Percentiles rank a stretch among this genome's conserved stretches.
Evolutionary conservation across 1,140 invertebrate species (phyloP).

Genomic region (Sarcophaga peregrina): DNA sequence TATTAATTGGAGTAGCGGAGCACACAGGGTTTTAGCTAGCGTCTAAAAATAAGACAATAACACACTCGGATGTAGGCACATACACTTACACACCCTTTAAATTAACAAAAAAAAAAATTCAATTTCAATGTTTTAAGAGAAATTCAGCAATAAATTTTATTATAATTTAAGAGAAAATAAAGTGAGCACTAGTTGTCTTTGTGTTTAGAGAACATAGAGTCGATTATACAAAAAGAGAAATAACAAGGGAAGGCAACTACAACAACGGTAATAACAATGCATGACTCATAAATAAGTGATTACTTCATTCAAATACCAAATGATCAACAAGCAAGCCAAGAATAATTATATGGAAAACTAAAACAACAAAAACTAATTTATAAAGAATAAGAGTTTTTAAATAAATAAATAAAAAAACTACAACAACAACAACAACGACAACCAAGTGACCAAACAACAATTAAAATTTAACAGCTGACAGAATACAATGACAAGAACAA

Average conservation of each 20-base stretch:
- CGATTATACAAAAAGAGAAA: background rate
- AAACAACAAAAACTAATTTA: background rate
- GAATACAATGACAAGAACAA: background rate
- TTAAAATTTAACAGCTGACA: background rate
- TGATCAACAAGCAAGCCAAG: slow-evolving; percentile 8
- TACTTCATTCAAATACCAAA: slow-evolving; percentile 28
- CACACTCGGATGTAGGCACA: too few species aligned
- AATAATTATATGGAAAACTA: background rate
- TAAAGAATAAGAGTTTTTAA: too few species aligned
- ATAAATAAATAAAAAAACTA: too few species aligned
- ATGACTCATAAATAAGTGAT: slow-evolving; percentile 36
- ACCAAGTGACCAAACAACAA: slow-evolving; percentile 3
- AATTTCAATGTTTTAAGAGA: too few species aligned
- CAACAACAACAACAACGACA: background rate
- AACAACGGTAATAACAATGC: slow-evolving; percentile 12
- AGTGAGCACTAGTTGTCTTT: too few species aligned
- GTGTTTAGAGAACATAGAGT: background rate
- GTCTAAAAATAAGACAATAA: too few species aligned
- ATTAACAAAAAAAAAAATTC: too few species aligned
- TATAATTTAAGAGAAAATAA: too few species aligned
- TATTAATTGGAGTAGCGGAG: too few species aligned
- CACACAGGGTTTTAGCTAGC: too few species aligned
- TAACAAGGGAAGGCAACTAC: background rate
- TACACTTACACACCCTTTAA: too few species aligned
- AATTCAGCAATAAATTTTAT: too few species aligned